Base-by-base conservation (phyloP, 2,113 vertebrate species). In the Macrotus californicus region DNA sequence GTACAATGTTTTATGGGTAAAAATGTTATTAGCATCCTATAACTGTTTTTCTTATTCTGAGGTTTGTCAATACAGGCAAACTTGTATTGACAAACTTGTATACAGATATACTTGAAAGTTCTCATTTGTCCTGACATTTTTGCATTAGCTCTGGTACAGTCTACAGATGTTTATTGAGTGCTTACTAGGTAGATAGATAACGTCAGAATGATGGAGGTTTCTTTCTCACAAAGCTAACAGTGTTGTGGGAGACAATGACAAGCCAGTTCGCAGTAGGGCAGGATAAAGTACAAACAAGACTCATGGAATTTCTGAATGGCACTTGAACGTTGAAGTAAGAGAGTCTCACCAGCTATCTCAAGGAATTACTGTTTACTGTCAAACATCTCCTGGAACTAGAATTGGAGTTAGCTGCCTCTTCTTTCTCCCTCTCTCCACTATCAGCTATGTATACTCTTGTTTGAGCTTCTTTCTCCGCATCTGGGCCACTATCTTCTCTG, bases 391-490 rank as follows among this genome's bases (percentile, higher is more conserved):
- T 39, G 8, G 6, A 85, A 29, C 6, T 61, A 14, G 48, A 75
- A 15, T 8, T 24, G 22, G 50, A 72, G 19, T 46, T 5, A 59
- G 10, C 8, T 8, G 16, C 13, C 72, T 76, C 36, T 22, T 56
- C 39, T 2, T 4, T 0, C 16, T 52, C 41, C 24, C 15, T 31
- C 26, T 56, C 61, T 43, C 41, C 0, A 6, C 9, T 36, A 18
- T 8, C 10, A 59, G 16, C 5, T 29, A 1, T 0, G 0, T 7
- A 1, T 7, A 34, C 10, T 50, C 2, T 11, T 48, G 22, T 39
- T 59, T 43, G 50, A 73, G 3, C 22, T 66, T 79, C 41, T 19
- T 75, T 72, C 48, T 85, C 16, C 31, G 1, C 31, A 15, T 56
- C 9, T 73, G 22, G 22, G 50, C 21, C 29, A n/a, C 19, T 39